Percentiles rank a stretch among this genome's conserved stretches.
Evolutionary conservation across 2,113 vertebrate genomes (phyloP).

Genomic region (Triplophysa rosa): DNA sequence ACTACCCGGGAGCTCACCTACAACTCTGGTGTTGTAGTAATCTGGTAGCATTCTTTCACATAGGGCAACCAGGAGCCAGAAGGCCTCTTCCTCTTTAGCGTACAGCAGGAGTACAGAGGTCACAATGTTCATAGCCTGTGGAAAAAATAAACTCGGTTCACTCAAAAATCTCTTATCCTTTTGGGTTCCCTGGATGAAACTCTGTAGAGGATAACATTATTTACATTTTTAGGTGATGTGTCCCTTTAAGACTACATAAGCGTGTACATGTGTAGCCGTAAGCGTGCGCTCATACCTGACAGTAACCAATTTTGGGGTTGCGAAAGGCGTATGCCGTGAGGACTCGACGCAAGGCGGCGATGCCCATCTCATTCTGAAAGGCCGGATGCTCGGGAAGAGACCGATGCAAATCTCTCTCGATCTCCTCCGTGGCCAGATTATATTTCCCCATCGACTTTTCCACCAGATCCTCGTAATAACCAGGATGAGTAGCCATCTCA

Average conservation of each 20-base stretch:
- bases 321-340: conserved; percentile 96
- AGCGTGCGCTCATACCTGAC: conserved; percentile 79
- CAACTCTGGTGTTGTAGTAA: conserved; percentile 98
- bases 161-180: not conserved
- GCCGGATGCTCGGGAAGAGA: conserved; percentile 96
- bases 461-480: conserved; percentile 96
- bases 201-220: not conserved
- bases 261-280: not conserved
- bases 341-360: conserved; percentile 91
- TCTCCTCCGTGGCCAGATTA: conserved; percentile 96
- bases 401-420: conserved; percentile 95
- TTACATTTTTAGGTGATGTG: no score
- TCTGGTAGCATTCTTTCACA: conserved; percentile 98
- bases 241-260: no score
- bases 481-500: conserved; percentile 94
- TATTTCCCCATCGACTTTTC: conserved; percentile 98
- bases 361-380: conserved; percentile 99
- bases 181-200: not conserved
- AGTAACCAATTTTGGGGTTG: conserved; percentile 98
- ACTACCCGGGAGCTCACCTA: conserved; percentile 78
- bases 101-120: conserved; percentile 96
- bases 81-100: conserved; percentile 97
- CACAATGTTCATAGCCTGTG: conserved; percentile 98
- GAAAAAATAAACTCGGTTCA: not conserved
- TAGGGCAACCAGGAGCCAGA: conserved; percentile 95